Evolutionary conservation across 2,888 invertebrate genomes (phyloP), one percentile per base, ranked within the genome.

Genomic region (Steromphala cineraria): DNA sequence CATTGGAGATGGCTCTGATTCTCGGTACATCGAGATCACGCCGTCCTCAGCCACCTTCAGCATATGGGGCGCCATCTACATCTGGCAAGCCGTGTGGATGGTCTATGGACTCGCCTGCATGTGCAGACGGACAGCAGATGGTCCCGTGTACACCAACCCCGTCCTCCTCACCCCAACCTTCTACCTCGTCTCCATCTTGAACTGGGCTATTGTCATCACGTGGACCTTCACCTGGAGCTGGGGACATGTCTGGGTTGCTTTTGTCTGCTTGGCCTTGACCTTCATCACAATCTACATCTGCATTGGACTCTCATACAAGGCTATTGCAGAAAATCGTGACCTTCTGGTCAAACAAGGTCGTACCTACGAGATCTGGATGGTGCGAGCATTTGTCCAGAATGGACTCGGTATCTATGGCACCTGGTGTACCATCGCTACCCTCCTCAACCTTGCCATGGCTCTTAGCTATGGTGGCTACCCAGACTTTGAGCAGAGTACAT

Each of bases 11-110:
- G 24, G n/a, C 62, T 62, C 62, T 0, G 75, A 86, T 24, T 4
- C 1, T 15, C 62, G 24, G 62, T 62, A 62, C 24, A 3, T 62
- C 10, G 87, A 87, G 19, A 87, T 89, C 24, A 89, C 89, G 5
- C 89, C 89, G 5, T 86, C 88, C 4, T 85, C 86, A 46, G 86
- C 86, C 86, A 87, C 87, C 10, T 90, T 89, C 81, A 83, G 85
- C 71, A 84, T 86, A 67, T 84, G 85, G 84, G 83, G 85, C 5
- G 82, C 83, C 31, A 90, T 89, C 81, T 89, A 88, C 83, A 62
- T 83, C 56, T 88, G 87, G 87, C 89, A 88, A 80, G 67, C 79
- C 13, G 56, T 86, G 4, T 87, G 87, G 88, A 80, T 87, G 21
- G 56, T 84, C 55, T 90, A 87, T 78, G 87, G 86, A 21, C 71